Base-by-base conservation (phyloP, 92 coral and sea anemone genomes). In the Epizoanthus rinbou region DNA sequence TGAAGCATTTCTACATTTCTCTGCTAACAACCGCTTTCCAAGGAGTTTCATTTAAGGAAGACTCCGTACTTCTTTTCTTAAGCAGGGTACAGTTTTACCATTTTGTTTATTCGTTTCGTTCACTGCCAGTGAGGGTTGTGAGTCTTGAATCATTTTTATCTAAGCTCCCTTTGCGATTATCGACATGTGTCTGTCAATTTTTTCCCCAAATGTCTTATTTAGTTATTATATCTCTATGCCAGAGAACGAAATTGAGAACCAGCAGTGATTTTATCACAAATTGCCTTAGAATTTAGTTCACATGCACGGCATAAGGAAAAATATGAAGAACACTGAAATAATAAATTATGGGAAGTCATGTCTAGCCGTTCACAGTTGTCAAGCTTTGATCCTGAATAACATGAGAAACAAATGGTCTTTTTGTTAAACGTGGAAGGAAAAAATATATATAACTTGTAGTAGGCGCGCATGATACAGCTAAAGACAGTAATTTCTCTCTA, bases 271-370 rank as follows among this genome's bases (percentile, higher is more conserved):
- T 23, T 18, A 25, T 72, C 23, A 43, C 18, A 43, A 25, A 21
- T 8, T 15, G 43, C n/a, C n/a, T 13, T 41, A 47, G 24, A 72
- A 19, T 18, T 7, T 72, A 72, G 24, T 72, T 72, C 76, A 23
- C 60, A 8, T 13, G 76, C 76, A 23, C 50, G 60, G 18, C 76
- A 72, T 23, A 72, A 72, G 31, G 76, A 72, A 17, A 45, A 41
- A 43, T 72, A 67, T 33, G 73, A 4, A 24, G 16, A 31, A 33
- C 21, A 41, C 14, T 50, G 54, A 50, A 50, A 50, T 67, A 33
- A 67, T 17, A 15, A 67, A 24, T 67, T 19, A 67, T 72, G 18
- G 41, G 8, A 43, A 17, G 28, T 19, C 16, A 43, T 70, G 13
- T 70, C 18, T 21, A 15, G 35, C 43, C 57, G 54, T 50, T 50